phyloP scores from a whole-genome alignment of 2,888 invertebrate genomes.

The Amphipyra tragopoginis region DNA sequence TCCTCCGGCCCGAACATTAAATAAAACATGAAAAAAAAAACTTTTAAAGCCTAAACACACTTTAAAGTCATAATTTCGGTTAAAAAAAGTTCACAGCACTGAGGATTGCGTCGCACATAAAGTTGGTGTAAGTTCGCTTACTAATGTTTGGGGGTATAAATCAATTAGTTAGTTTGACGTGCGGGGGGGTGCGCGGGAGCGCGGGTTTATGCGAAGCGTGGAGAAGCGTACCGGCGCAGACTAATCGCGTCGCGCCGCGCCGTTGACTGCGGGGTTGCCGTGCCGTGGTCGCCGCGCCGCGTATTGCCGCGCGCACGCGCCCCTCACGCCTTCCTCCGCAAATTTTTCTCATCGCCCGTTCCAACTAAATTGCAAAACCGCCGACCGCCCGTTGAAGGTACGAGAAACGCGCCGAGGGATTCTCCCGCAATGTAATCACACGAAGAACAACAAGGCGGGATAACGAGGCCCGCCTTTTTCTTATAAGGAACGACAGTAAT shows the following conservation, averaged over 20 bases:
- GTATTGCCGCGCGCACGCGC: constrained; percentile 71
- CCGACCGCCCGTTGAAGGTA: constrained; percentile 78
- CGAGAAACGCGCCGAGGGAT: constrained; percentile 76
- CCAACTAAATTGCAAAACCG: constrained; percentile 86
- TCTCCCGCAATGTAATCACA: constrained; percentile 81
- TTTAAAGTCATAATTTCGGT: constrained; percentile 52
- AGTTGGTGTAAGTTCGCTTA: constrained; percentile 69
- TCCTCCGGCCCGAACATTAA: constrained; percentile 42
- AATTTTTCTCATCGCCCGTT: constrained; percentile 84
- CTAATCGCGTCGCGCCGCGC: constrained; percentile 61
- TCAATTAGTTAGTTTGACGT: constrained; percentile 85
- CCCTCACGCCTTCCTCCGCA: constrained; percentile 70
- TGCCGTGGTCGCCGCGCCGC: constrained; percentile 61
- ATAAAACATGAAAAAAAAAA: constrained; percentile 50
- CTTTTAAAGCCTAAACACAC: constrained; percentile 53
- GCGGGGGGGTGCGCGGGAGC: constrained; percentile 63
- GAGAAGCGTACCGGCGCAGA: constrained; percentile 57
- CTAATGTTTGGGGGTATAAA: constrained; percentile 75
- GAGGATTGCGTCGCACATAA: constrained; percentile 56
- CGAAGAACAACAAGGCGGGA: constrained; percentile 78
- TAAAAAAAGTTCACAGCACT: constrained; percentile 63
- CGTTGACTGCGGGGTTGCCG: constrained; percentile 66
- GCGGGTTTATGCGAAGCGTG: constrained; percentile 54
- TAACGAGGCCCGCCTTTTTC: constrained; percentile 77
- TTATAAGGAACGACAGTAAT: constrained; percentile 70